Conservation (phyloP, 2,113 vertebrate species). For the Corythaeola cristata region DNA sequence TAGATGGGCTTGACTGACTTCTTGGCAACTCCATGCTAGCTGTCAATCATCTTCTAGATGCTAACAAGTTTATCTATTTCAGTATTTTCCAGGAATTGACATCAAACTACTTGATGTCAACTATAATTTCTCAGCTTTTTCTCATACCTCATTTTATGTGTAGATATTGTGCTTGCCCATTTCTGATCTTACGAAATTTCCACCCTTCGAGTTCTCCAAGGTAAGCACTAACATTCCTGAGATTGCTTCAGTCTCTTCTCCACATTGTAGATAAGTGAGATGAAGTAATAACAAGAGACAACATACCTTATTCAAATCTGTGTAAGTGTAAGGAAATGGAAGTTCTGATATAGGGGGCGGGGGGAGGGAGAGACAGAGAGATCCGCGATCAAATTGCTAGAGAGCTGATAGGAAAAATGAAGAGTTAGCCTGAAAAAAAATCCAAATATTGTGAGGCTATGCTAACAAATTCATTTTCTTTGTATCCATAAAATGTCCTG, state of each 20-base stretch:
- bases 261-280: not conserved
- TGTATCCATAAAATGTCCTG: not conserved
- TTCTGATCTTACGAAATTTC: slow-evolving; percentile 42
- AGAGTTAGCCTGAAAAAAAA: not conserved
- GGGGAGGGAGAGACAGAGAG: not conserved
- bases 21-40: not conserved
- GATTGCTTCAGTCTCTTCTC: slow-evolving; percentile 38
- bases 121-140: not conserved
- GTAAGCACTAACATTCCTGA: slow-evolving; percentile 28
- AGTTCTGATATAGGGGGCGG: not conserved
- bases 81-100: not conserved
- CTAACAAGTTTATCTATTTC: not conserved
- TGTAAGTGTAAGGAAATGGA: not conserved
- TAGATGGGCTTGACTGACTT: not conserved
- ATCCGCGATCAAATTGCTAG: not conserved
- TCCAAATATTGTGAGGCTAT: not conserved
- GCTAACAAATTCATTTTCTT: not conserved
- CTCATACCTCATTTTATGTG: not conserved
- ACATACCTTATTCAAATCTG: not conserved
- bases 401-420: not conserved
- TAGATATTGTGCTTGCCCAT: not conserved
- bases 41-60: not conserved
- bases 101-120: not conserved
- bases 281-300: slow-evolving; percentile 34
- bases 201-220: slow-evolving; percentile 26